Base-by-base conservation (phyloP, 2,113 vertebrate species). In the Taxidea taxus region DNA sequence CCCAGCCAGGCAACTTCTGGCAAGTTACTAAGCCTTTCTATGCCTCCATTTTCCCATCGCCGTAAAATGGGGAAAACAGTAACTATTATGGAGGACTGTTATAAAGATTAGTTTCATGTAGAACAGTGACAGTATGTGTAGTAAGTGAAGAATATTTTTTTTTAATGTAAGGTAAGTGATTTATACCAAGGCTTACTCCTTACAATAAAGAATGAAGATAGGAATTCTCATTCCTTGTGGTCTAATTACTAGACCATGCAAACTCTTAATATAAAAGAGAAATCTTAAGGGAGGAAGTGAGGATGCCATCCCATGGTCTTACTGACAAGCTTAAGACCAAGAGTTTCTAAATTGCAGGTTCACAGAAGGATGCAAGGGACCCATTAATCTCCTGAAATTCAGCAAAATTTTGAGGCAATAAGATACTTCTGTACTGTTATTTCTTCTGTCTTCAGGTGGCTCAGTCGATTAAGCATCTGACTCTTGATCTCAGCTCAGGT, bases 191-290 rank as follows among this genome's bases (percentile, higher is more conserved):
- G 20, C 47, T 56, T 91, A 62, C 20, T 60, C 15, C 56, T 77
- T 87, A 64, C 20, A 83, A 78, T 34, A 47, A 83, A 93, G 74
- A 93, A 7, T 77, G 78, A 86, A 83, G 58, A 89, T 12, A 84
- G 51, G 68, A 96, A 92, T 94, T 92, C 58, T 83, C 64, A 31
- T 70, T 87, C 27, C 21, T 60, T 95, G 42, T 87, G 54, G 7
- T 92, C 82, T 89, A 88, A 81, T 64, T 62, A 91, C 68, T 74
- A 97, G n/a, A 54, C 49, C 27, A 93, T 39, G n/a, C 47, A 91
- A 81, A 25, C 49, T 75, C 31, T 88, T 87, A 74, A 75, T 21
- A 66, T 25, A 74, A 93, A 49, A 89, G 37, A 91, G 44, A 91
- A 87, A 37, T 83, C 51, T 74, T 74, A 83, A 89, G 29, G 44